Base-by-base conservation (phyloP, 2,113 vertebrate genomes). In the Synodontis membranacea region DNA sequence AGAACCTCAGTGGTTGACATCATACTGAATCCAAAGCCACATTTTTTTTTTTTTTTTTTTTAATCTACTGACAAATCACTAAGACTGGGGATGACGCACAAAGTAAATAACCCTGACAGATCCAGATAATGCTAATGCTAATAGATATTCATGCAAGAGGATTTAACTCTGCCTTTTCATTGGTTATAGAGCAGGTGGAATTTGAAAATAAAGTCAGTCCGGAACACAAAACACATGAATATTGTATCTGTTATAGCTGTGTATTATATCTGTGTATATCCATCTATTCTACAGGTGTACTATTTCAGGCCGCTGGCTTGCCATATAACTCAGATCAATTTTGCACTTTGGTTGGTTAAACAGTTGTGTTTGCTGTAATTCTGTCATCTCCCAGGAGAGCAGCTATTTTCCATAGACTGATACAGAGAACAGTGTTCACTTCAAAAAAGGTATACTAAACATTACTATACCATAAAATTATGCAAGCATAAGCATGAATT, bases 291-390 rank as follows among this genome's bases (percentile, higher is more conserved):
- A 78, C 44, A 78, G 0, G 12, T 76, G n/a, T 52, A 83, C 31
- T 62, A 25, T n/a, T 58, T 25, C 25, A 46, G 70, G 19, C 58
- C 25, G 46, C 9, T 74, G 28, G n/a, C 62, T 74, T 17, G 54
- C 28, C 54, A 66, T 68, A 79, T 83, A 46, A 80, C 42, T 81
- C 75, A 86, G 84, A 88, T 88, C 80, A 83, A 81, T 81, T 88
- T 52, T 84, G 82, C 56, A 82, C 82, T 84, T 81, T 74, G 76
- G 31, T 58, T 87, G 75, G 88, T 80, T 84, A 83, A 72, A 89
- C 74, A 83, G 44, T 60, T 52, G 62, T 86, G 80, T 83, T 82
- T 83, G 15, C 72, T 82, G 56, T 58, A 25, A 87, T 78, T 72
- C 75, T 62, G 21, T 34, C 72, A 88, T 37, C 46, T 48, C 44